Base-by-base conservation (phyloP, 2,888 invertebrate species). In the Hyposoter didymator region DNA sequence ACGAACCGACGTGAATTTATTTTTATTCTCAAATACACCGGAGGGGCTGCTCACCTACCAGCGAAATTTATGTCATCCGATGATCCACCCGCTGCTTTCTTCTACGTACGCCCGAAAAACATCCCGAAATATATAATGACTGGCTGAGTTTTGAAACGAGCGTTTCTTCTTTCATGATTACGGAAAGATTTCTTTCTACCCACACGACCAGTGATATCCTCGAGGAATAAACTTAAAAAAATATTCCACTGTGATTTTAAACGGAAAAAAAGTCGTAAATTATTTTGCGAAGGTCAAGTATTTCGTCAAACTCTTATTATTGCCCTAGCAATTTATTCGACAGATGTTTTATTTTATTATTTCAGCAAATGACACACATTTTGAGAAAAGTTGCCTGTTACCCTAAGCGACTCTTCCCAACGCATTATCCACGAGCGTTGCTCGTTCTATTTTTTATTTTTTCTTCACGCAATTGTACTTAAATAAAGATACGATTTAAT, bases 41-140 rank as follows among this genome's bases (percentile, higher is more conserved):
- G 49, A 55, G 82, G 75, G 72, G 55, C 69, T 74, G 84, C 81
- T 82, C 81, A 82, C 78, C 80, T 84, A 67, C n/a, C 72, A 32
- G 82, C 78, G 17, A 85, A 76, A 85, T 85, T 85, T 85, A 82
- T 85, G 85, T 76, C 82, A 73, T 80, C 73, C 85, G 82, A 85
- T 85, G 66, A 78, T 78, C 55, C 67, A 69, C 32, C 78, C 78
- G 78, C 7, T 35, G 22, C 32, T 19, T 75, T 45, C 35, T 69
- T 55, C 43, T 43, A 19, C 67, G 43, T 74, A 22, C 22, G 2
- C 45, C 10, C 69, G 22, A 47, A 19, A 55, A 69, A 45, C 45
- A 14, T 35, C 78, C 78, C 47, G 70, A 82, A 62, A 59, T 70
- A 72, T 47, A 74, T 64, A 70, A 35, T 28, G n/a, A 49, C 28